A percentile compares a stretch with the other conserved stretches of the same genome.
Evolutionary conservation across 1,140 invertebrate species (phyloP).

Genomic region (Caenorhabditis tropicalis): DNA sequence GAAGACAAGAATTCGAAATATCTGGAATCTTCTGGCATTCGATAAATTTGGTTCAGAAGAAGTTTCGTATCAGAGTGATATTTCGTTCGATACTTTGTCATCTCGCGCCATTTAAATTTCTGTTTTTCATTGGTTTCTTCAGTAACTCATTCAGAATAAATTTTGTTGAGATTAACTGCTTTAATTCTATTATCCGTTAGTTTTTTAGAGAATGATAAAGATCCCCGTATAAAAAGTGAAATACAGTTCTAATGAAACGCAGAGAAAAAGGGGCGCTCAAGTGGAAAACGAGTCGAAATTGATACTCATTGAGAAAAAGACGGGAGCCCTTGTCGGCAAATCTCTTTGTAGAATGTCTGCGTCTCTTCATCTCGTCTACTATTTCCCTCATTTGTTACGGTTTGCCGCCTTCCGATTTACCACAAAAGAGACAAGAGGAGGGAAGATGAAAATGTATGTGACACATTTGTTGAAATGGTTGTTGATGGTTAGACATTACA

Average conservation of each 20-base stretch:
- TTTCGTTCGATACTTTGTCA: not conserved
- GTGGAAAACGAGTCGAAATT: slow-evolving; percentile 31
- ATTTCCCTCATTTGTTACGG: slow-evolving; percentile 30
- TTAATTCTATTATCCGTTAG: too few relatives aligned
- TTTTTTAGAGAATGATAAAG: too few relatives aligned
- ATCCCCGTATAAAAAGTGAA: not conserved
- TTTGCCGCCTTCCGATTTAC: slow-evolving; percentile 41
- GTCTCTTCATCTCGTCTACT: not conserved
- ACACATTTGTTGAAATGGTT: slow-evolving; percentile 22
- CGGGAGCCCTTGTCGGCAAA: slow-evolving; percentile 35
- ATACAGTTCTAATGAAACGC: not conserved
- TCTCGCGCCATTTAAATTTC: not conserved
- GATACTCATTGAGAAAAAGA: slow-evolving; percentile 27
- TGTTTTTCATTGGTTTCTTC: not conserved
- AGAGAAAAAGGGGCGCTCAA: slow-evolving; percentile 19
- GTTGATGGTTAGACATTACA: not conserved
- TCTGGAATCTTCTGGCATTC: not conserved
- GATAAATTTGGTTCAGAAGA: not conserved
- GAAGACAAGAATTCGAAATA: slow-evolving; percentile 1
- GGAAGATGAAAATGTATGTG: not conserved
- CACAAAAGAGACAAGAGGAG: not conserved
- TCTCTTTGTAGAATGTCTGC: slow-evolving; percentile 18
- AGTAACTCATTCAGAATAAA: not conserved
- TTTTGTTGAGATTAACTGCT: too few relatives aligned
- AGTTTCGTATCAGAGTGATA: not conserved